Base-by-base conservation (phyloP, 2,113 vertebrate genomes). In the Apaloderma vittatum region DNA sequence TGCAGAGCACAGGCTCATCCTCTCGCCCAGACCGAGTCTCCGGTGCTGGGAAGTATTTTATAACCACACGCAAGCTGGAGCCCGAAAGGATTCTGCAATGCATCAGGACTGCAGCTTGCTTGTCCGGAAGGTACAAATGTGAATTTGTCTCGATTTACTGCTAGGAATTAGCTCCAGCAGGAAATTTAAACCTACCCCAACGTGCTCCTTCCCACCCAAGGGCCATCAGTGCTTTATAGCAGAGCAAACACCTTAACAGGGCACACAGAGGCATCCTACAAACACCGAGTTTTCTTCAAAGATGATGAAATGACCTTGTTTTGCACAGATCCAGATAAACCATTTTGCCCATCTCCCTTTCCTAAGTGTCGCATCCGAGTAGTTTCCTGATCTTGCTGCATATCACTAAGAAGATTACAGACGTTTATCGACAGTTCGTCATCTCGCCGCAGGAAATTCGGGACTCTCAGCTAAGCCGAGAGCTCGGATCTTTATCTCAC, bases 1-100 rank as follows among this genome's bases (percentile, higher is more conserved):
- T 13, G 8, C 72, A 30, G 65, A 70, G 62, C 76, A n/a, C 43
- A 5, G 2, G 49, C 21, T 72, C 51, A 34, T 13, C 51, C 63
- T 49, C 57, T 29, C 2, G 9, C 20, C 59, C 1, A 37, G 34
- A 6, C 4, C 0, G 0, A 48, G 40, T 3, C 30, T 23, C 8
- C 71, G 67, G 81, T 80, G 89, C 85, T 12, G 63, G 55, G 78
- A 34, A 58, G 48, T 3, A 12, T 93, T 80, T 89, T 57, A 72
- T 58, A 91, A 59, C 30, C 77, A 36, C 32, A 0, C 1, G 46
- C 20, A 17, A 3, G 40, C 30, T 3, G 12, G 73, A 15, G 58
- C 10, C 30, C 51, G 78, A n/a, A 29, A 71, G 6, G 16, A 11
- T 52, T 52, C 72, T 22, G 83, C 86, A 86, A 34, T 24, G 70